phyloP scores from a whole-genome alignment of 1,140 invertebrate genomes.

The Scylla paramamosain region DNA sequence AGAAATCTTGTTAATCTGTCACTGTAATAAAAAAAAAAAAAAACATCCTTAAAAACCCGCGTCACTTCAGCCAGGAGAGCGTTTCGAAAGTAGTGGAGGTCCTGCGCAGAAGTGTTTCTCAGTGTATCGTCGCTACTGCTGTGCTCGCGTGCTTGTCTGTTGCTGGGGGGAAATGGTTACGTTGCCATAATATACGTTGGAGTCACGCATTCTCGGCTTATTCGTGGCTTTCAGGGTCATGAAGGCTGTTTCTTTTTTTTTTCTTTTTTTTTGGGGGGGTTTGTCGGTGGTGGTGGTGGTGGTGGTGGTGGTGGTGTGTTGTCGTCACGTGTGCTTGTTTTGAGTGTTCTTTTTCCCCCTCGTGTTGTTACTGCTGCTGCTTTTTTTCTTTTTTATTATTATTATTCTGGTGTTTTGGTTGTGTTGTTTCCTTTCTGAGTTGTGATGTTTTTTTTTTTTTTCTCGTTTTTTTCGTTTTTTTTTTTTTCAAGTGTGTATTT shows the following conservation, averaged over 20 bases:
- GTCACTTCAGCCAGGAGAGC: too few species aligned
- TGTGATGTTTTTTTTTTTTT: too few species aligned
- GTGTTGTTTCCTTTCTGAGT: too few species aligned
- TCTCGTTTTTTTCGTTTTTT: too few species aligned
- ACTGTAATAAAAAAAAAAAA: too few species aligned
- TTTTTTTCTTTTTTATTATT: neutral
- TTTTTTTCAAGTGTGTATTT: too few species aligned
- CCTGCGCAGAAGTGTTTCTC: too few species aligned
- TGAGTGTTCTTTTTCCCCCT: neutral
- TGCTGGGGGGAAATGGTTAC: neutral
- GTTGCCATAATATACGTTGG: neutral
- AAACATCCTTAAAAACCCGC: too few species aligned
- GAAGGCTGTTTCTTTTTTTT: neutral
- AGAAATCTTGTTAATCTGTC: too few species aligned
- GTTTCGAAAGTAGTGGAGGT: too few species aligned
- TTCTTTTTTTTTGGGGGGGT: neutral
- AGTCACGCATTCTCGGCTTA: neutral
- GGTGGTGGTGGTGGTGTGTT: neutral
- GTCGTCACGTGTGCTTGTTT: neutral
- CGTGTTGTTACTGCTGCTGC: neutral
- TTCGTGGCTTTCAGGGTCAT: neutral
- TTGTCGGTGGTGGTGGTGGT: neutral
- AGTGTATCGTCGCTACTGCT: neutral
- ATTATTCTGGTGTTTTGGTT: too few species aligned
- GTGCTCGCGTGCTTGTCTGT: neutral